Conservation (phyloP, 2,797 vertebrate species). For the Erpetoichthys calabaricus region DNA sequence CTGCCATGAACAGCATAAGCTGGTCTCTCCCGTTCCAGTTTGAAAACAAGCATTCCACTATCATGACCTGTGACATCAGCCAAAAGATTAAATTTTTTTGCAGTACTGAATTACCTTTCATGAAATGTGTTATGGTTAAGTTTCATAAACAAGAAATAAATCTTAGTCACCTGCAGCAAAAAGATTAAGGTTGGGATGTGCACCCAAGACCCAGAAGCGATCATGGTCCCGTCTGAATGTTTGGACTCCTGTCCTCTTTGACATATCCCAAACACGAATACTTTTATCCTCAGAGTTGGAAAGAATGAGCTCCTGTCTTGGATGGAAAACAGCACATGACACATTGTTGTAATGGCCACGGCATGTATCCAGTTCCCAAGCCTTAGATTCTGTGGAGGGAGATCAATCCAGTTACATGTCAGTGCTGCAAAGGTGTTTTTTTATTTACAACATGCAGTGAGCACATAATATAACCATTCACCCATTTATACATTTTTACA, state of each 20-base stretch:
- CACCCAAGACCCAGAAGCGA: constrained; percentile 91
- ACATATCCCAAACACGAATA: constrained; percentile 97
- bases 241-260: constrained; percentile 89
- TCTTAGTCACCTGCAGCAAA: constrained; percentile 73
- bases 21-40: constrained; percentile 82
- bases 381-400: constrained; percentile 66
- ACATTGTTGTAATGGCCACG: constrained; percentile 97
- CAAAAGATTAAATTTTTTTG: neutral
- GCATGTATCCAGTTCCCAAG: constrained; percentile 94
- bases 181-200: constrained; percentile 92
- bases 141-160: neutral
- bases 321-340: constrained; percentile 89
- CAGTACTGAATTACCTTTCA: neutral
- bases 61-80: constrained; percentile 61
- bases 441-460: no score
- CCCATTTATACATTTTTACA: no score
- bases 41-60: constrained; percentile 94
- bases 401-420: no score
- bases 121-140: neutral
- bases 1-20: constrained; percentile 87
- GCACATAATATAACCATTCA: no score
- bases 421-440: no score
- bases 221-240: constrained; percentile 92
- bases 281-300: constrained; percentile 97
- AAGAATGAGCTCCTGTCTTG: constrained; percentile 88